A percentile compares a stretch with the other conserved stretches of the same genome.
These are phyloP conservation scores for Antrozous pallidus DNA, from an alignment of 2,797 vertebrate species.

Conservation along the genomic window DNA sequence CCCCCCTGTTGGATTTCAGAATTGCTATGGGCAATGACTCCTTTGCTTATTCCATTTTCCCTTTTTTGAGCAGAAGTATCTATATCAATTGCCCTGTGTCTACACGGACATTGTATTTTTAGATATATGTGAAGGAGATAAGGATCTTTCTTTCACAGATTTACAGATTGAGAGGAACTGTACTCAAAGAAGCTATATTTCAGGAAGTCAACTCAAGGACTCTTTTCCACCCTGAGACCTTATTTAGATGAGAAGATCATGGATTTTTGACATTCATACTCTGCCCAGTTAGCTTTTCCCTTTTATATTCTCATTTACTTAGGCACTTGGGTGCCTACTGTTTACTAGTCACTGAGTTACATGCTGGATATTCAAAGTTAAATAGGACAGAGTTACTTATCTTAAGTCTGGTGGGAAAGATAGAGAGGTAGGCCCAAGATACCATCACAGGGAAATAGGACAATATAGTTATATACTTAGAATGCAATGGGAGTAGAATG, in stretches of 20 bases:
- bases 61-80: neutral
- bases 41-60: neutral
- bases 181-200: neutral
- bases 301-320: neutral
- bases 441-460: neutral
- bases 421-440: neutral
- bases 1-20: neutral
- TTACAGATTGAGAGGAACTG: neutral
- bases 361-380: neutral
- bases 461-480: neutral
- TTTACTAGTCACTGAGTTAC: neutral
- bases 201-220: neutral
- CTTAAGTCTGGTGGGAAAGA: neutral
- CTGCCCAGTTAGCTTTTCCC: neutral
- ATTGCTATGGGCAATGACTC: neutral
- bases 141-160: neutral
- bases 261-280: neutral
- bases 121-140: neutral
- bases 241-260: neutral
- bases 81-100: neutral
- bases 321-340: neutral
- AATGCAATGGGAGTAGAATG: neutral
- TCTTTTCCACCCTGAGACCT: neutral
- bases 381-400: neutral
- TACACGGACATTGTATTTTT: neutral